A percentile compares a stretch with the other conserved stretches of the same genome.
phyloP scores from a whole-genome alignment of 2,797 vertebrate genomes.

The Sebastolobus alascanus region DNA sequence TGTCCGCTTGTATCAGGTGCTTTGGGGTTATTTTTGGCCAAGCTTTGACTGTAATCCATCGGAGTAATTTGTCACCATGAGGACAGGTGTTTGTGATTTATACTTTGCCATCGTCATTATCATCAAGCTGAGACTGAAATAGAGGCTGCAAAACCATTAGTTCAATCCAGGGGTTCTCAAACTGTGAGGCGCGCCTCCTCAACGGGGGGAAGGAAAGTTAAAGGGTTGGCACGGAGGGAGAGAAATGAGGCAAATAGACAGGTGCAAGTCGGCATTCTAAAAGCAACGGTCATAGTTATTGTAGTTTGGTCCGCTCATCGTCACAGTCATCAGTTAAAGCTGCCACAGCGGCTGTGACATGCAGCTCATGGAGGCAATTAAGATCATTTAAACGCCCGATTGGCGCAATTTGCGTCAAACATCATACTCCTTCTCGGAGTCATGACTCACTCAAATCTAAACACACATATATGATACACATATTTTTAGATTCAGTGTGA shows the following conservation, averaged over 20 bases:
- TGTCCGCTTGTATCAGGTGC: conserved; percentile 19
- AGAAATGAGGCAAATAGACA: neutral
- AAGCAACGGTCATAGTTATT: neutral
- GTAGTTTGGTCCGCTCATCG: neutral
- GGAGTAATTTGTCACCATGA: conserved; percentile 11
- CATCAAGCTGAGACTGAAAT: conserved; percentile 17
- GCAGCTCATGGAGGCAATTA: neutral
- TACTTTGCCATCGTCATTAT: conserved; percentile 19
- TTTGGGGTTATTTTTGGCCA: conserved; percentile 15
- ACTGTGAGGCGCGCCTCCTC: neutral
- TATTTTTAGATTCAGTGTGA: no score
- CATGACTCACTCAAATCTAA: neutral
- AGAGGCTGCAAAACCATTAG: conserved; percentile 10
- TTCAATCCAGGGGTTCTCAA: neutral
- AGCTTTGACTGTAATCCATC: conserved; percentile 9
- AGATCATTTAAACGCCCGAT: neutral
- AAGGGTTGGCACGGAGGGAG: accelerated
- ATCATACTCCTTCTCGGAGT: neutral
- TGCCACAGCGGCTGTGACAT: neutral
- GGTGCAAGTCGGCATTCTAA: neutral
- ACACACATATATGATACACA: accelerated
- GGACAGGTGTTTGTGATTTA: conserved; percentile 45
- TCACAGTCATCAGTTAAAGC: neutral
- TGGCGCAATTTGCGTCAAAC: neutral
- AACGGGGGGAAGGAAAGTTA: neutral